Evolutionary conservation across 2,113 vertebrate species (phyloP), one percentile per base, ranked within the genome.

Genomic region (Archilochus colubris): DNA sequence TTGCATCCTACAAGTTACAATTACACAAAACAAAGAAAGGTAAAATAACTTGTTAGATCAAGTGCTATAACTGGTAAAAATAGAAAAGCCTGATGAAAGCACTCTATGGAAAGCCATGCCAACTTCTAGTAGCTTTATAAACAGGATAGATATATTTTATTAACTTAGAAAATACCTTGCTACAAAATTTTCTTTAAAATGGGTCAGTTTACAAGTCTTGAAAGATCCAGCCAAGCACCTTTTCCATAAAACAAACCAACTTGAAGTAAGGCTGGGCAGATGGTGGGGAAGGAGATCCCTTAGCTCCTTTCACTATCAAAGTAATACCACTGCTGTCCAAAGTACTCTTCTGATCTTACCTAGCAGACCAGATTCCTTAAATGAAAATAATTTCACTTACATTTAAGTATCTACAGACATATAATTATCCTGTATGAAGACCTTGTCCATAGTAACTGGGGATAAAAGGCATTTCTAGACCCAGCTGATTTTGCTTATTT

Each of bases 211-310:
- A 27, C 21, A 73, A 24, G 8, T 44, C 43, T 43, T 68, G 44
- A 72, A 88, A 82, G 6, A 3, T 43, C 36, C 5, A 74, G 7
- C 8, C 7, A 57, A 69, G n/a, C 19, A 55, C 2, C 8, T 44
- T 76, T 85, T 31, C 12, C 3, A 50, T 44, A 62, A 63, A 33
- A 20, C 7, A 33, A n/a, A 50, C 8, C 2, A 76, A 25, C 19
- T 58, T 67, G 36, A 46, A 69, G 28, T 12, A 46, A 46, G 9
- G 9, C 40, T 40, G 40, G 40, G 40, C 40, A 40, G 40, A 40
- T 2, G 3, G 9, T 7, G 15, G 12, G 16, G 2, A 20, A 18
- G 14, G 40, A 43, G 2, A 33, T 38, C 3, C 18, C 9, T 13
- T n/a, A 48, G 6, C 6, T 55, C 12, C 23, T 69, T 64, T 74